Percentiles rank a stretch among this genome's conserved stretches.
These are phyloP conservation scores for Crioceris asparagi DNA, from an alignment of 2,888 invertebrate genomes.

Conservation along the genomic window DNA sequence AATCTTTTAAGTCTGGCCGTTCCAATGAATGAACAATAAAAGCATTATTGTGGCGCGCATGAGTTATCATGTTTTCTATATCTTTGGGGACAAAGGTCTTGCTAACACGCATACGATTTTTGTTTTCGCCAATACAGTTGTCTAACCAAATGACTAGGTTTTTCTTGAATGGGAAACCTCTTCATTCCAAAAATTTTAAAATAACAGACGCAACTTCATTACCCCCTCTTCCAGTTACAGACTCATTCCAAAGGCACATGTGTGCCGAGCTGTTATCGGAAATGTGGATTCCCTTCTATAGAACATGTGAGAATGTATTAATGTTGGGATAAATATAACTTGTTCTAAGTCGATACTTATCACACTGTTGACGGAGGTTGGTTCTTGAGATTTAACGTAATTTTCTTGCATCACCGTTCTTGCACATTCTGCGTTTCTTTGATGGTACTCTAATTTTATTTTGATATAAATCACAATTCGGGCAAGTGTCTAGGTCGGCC, in stretches of 20 bases:
- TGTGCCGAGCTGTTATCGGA: conserved; percentile 5
- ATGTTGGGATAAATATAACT: conserved; percentile 11
- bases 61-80: too few relatives aligned
- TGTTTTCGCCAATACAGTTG: conserved; percentile 12
- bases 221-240: conserved; percentile 14
- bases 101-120: conserved; percentile 7
- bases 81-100: too few relatives aligned
- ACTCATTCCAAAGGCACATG: conserved; percentile 16
- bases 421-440: conserved; percentile 8
- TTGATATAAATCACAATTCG: conserved; percentile 5
- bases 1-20: too few relatives aligned
- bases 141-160: conserved; percentile 9
- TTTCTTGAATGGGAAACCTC: conserved; percentile 4
- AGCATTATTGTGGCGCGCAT: too few relatives aligned
- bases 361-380: conserved; percentile 2
- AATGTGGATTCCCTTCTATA: conserved; percentile 10
- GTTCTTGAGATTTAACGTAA: conserved; percentile 6
- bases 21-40: too few relatives aligned
- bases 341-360: conserved; percentile 9
- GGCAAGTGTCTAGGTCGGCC: conserved; percentile 6
- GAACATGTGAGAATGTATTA: conserved; percentile 10
- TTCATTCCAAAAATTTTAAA: conserved; percentile 9
- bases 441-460: conserved; percentile 9
- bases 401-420: conserved; percentile 9
- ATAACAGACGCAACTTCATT: conserved; percentile 19